These are phyloP conservation scores for Archivesica marissinica DNA, from an alignment of 1,140 invertebrate genomes.

Conservation along the genomic window DNA sequence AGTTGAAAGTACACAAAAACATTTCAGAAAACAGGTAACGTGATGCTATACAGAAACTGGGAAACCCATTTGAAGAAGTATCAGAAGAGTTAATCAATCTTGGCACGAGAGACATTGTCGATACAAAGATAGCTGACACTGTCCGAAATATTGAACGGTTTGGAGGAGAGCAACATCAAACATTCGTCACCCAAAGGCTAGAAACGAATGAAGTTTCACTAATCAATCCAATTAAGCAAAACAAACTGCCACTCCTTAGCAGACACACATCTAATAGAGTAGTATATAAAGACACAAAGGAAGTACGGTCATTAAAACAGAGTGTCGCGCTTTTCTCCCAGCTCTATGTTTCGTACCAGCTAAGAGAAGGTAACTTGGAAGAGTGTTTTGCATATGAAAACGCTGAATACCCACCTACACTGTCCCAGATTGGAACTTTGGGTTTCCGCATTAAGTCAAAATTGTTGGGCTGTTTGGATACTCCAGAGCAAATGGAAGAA, in stretches of 20 bases:
- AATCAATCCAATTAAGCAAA: background rate
- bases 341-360: conserved; percentile 49
- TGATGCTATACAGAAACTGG: background rate
- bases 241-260: background rate
- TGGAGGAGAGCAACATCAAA: background rate
- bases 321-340: conserved; percentile 29
- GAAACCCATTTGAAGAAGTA: conserved; percentile 1
- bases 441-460: background rate
- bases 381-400: conserved; percentile 45
- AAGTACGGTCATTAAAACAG: conserved; percentile 33
- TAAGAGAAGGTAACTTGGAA: conserved; percentile 26
- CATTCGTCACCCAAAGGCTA: background rate
- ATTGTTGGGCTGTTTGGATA: background rate
- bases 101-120: background rate
- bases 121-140: background rate
- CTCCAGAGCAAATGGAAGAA: background rate
- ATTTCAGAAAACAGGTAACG: background rate
- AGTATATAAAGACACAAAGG: background rate
- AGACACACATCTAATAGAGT: background rate
- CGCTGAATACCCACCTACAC: background rate
- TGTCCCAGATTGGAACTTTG: background rate
- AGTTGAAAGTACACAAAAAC: background rate
- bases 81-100: background rate
- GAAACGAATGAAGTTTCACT: background rate
- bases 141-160: background rate